Evolutionary conservation across 92 coral and sea anemone species (phyloP), one percentile per base, ranked within the genome.

Genomic region (Siderastrea siderea): DNA sequence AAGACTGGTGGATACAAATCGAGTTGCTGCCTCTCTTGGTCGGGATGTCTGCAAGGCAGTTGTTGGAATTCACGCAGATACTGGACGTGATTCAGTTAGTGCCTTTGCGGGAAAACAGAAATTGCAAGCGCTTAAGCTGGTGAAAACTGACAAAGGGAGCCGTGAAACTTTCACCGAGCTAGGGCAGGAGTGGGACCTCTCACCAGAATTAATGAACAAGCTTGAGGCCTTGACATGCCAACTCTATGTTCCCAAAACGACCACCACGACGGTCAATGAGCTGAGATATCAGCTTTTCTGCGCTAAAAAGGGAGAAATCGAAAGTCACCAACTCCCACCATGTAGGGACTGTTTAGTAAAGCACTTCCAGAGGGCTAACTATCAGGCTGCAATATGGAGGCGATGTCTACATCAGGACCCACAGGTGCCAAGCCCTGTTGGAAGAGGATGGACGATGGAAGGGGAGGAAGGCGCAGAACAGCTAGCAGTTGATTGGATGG

Each of bases 331-430:
- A 7, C 55, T 52, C 7, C 3, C 55, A 3, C 90, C 90, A 13
- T 69, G 86, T 58, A 52, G 79, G 50, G 86, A 79, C 47, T 80
- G 91, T 78, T 66, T 87, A 9, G 60, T 58, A 6, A 86, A 86
- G 71, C 90, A 78, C 65, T 47, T 58, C 2, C 16, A 77, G 68
- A 66, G 90, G 73, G 91, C 80, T 15, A 71, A 79, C 73, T 71
- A 71, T 71, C 81, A 87, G 57, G 87, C 85, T 69, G 81, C 54
- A 64, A 80, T 87, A 72, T 87, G 86, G 86, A 69, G 50, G 65
- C 84, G 86, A 13, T 50, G 73, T 43, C 87, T 91, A 9, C 62
- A 86, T 26, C 49, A 68, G 51, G 75, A 91, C 45, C 83, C 90
- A 66, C 66, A 64, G 19, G 71, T 91, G 47, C 57, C 53, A 3